A percentile compares a stretch with the other conserved stretches of the same genome.
phyloP scores from a whole-genome alignment of 2,888 invertebrate genomes.

The Actias luna region DNA sequence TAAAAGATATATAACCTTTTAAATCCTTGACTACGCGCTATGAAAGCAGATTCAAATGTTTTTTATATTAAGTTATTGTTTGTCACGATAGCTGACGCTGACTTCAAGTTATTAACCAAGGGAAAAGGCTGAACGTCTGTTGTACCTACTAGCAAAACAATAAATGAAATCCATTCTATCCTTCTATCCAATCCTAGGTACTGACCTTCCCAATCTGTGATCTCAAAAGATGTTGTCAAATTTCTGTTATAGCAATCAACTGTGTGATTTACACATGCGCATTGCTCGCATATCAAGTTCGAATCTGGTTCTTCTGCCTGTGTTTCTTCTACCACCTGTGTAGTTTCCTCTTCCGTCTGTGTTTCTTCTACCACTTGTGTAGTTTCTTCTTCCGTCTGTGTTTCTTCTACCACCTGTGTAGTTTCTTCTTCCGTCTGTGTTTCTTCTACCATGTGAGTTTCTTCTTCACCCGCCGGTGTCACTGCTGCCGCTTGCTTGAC shows the following conservation, averaged over 20 bases:
- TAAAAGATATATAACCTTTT: too few species aligned
- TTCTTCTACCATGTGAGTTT: background rate
- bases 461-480: background rate
- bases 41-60: too few species aligned
- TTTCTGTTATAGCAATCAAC: constrained; percentile 39
- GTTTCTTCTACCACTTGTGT: background rate
- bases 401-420: background rate
- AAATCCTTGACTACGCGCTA: too few species aligned
- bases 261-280: constrained; percentile 33
- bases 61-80: too few species aligned
- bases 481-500: background rate
- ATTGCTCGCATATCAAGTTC: constrained; percentile 35
- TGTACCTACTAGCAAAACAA: too few species aligned
- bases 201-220: constrained; percentile 47
- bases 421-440: background rate
- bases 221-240: constrained; percentile 33
- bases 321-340: background rate
- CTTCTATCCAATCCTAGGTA: too few species aligned
- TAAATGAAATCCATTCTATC: too few species aligned
- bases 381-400: background rate
- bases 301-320: constrained; percentile 18
- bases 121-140: too few species aligned
- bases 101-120: too few species aligned
- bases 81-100: too few species aligned
- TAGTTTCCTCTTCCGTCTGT: background rate